These are phyloP conservation scores for Drosophila pruinosa DNA, from an alignment of 1,140 invertebrate species.

Conservation along the genomic window DNA sequence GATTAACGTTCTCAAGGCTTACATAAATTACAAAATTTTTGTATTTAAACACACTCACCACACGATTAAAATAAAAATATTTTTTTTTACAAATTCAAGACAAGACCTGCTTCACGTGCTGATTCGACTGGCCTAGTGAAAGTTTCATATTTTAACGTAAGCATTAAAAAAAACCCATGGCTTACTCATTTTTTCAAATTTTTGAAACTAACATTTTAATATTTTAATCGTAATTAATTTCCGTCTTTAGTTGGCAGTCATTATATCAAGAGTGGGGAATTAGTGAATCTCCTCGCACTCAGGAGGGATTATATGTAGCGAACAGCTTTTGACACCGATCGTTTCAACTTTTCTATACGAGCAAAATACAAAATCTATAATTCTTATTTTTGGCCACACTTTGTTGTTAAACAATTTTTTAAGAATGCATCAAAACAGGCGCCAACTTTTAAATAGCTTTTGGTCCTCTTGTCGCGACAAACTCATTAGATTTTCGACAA, in stretches of 20 bases:
- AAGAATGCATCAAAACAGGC: too few species aligned
- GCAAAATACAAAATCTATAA: too few species aligned
- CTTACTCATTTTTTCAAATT: not conserved
- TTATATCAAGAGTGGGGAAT: not conserved
- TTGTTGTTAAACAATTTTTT: too few species aligned
- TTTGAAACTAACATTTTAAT: not conserved
- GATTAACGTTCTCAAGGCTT: slow-evolving; percentile 1
- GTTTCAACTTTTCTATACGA: too few species aligned
- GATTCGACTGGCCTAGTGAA: slow-evolving; percentile 37
- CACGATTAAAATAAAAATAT: slow-evolving; percentile 22
- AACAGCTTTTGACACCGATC: not conserved
- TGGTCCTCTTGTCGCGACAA: too few species aligned
- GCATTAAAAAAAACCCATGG: not conserved
- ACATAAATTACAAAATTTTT: slow-evolving; percentile 7
- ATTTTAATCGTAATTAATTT: too few species aligned
- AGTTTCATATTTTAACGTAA: not conserved
- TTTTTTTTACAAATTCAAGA: slow-evolving; percentile 47
- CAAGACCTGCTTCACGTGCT: slow-evolving; percentile 44
- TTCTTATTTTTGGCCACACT: too few species aligned
- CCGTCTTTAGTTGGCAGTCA: not conserved
- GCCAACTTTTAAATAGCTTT: too few species aligned
- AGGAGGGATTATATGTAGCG: not conserved
- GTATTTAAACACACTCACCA: slow-evolving; percentile 35
- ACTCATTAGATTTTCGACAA: too few species aligned
- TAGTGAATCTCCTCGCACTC: too few species aligned